Evolutionary conservation across 2,888 invertebrate species (phyloP).

Genomic region (Leucoma salicis): DNA sequence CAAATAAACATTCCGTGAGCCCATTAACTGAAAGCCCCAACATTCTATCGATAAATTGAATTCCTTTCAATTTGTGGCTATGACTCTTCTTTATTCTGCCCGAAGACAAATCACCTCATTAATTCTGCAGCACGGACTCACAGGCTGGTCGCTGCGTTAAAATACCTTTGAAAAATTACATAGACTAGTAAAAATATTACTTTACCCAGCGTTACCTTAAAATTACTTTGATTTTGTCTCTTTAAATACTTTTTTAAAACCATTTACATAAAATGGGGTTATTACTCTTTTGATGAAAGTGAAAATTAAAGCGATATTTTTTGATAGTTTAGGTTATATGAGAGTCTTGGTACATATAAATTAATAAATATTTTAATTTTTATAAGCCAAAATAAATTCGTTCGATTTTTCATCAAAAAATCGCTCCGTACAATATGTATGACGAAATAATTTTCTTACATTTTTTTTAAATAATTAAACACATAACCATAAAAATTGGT

Average conservation of each 20-base stretch:
- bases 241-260: neutral
- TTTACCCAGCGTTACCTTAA: slow-evolving; percentile 8
- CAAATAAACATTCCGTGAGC: slow-evolving; percentile 42
- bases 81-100: slow-evolving; percentile 40
- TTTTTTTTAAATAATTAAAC: no score
- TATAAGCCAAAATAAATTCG: no score
- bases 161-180: slow-evolving; percentile 29
- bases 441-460: no score
- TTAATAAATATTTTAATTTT: no score
- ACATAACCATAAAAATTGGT: no score
- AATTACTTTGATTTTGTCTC: slow-evolving; percentile 11
- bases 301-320: neutral
- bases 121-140: slow-evolving; percentile 55
- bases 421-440: no score
- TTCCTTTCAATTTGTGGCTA: slow-evolving; percentile 54
- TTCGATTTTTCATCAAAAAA: no score
- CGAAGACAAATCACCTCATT: slow-evolving; percentile 66
- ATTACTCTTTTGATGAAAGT: neutral
- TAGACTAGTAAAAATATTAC: slow-evolving; percentile 11
- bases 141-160: slow-evolving; percentile 40
- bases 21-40: slow-evolving; percentile 38
- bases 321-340: no score
- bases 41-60: slow-evolving; percentile 47
- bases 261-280: neutral
- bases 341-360: no score